Conservation (phyloP, 1,140 invertebrate species). For the Drosophila mojavensis region DNA sequence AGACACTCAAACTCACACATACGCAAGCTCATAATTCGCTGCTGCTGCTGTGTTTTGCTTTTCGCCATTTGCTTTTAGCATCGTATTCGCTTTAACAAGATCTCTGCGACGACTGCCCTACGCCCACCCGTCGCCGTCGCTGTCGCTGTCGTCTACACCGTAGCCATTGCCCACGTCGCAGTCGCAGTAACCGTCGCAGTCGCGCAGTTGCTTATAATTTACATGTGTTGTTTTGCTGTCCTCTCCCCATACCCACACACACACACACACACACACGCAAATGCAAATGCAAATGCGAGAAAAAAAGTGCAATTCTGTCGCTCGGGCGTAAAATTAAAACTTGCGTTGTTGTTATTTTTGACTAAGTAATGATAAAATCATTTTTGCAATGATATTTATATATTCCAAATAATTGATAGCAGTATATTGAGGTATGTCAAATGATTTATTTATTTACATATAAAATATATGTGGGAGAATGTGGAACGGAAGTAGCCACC, state of each 20-base stretch:
- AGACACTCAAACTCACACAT: constrained; percentile 9
- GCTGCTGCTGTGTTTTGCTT: constrained; percentile 54
- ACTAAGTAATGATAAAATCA: constrained; percentile 20
- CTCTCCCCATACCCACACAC: constrained; percentile 10
- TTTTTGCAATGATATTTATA: constrained; percentile 4
- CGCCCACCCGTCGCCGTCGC: constrained; percentile 37
- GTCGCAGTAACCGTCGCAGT: constrained; percentile 37
- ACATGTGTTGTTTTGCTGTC: constrained; percentile 20
- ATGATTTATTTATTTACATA: constrained; percentile 24
- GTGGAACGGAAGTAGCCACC: constrained; percentile 38
- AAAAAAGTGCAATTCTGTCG: constrained; percentile 33
- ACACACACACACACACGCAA: constrained; percentile 8
- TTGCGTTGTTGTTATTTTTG: constrained; percentile 5
- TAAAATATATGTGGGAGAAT: neutral
- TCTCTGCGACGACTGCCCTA: constrained; percentile 46
- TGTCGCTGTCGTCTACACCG: neutral
- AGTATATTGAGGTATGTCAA: constrained; percentile 31
- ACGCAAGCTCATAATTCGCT: constrained; percentile 38
- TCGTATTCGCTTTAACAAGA: constrained; percentile 56
- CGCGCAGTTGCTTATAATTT: constrained; percentile 37
- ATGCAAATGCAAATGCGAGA: constrained; percentile 12
- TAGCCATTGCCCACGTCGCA: constrained; percentile 31
- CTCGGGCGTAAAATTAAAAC: constrained; percentile 26
- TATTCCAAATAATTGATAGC: constrained; percentile 35
- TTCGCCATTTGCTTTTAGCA: constrained; percentile 52